Base-by-base conservation (phyloP, 2,888 invertebrate genomes). In the Tetranychus piercei region DNA sequence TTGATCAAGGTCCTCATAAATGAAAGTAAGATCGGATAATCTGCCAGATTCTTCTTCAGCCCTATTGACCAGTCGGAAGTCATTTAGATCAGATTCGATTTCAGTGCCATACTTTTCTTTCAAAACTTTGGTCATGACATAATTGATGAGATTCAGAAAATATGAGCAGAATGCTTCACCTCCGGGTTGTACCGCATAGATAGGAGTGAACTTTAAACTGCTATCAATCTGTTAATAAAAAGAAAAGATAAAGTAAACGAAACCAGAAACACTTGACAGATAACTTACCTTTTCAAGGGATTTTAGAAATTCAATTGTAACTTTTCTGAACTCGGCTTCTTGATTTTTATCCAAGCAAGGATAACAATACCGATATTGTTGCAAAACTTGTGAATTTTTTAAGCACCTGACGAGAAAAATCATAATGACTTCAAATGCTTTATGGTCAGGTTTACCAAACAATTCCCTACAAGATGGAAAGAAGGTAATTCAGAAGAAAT, bases 291-390 rank as follows among this genome's bases (percentile, higher is more conserved):
- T 67, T 23, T 67, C 67, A 20, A 67, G 23, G 1, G 20, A 22
- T 67, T 67, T 67, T 3, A 67, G n/a, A 67, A 22, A 22, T 20
- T 20, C 67, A 67, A 67, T 67, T 8, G 23, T 23, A 67, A 20
- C 23, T 67, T 67, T 67, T n/a, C 67, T 20, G 23, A 67, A 67
- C 9, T 67, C 67, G 9, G 67, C 20, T 67, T 67, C 67, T 22
- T 67, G 67, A 22, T 20, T 67, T n/a, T 67, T 67, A n/a, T 67
- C 67, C 23, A 67, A n/a, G 67, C 67, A 67, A 20, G 67, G 67
- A 67, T 67, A 67, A 67, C 67, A 67, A n/a, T 23, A 20, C 9
- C 67, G 67, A 67, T 18, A 67, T 23, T 20, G 23, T 9, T 11
- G 9, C 67, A 67, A 22, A 67, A n/a, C 20, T 22, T 67, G 20